Evolutionary conservation across 2,797 vertebrate genomes (phyloP), one percentile per base, ranked within the genome.

Genomic region (Muscicapa comitata): DNA sequence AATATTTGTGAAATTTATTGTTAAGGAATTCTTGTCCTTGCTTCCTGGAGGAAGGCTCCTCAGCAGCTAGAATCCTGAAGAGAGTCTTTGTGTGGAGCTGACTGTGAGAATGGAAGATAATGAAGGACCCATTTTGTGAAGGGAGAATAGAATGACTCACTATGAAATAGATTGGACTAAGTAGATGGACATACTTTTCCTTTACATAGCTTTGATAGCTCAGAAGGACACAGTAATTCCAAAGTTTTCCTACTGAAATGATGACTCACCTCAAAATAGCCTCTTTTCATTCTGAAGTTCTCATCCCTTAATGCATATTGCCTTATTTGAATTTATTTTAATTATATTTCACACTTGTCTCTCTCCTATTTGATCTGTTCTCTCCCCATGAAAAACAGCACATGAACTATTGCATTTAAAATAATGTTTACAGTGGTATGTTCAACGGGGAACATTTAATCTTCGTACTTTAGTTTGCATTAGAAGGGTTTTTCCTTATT

Each of bases 71-170:
- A 40, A 79, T 90, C 59, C 66, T 88, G 21, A 90, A 83, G 31
- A 90, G 37, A n/a, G 25, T 63, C 53, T 93, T 86, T 88, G 61
- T 85, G 17, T 90, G 62, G 78, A 90, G 19, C 21, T 63, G 45
- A 37, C 42, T 91, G 45, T 91, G 88, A 70, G 72, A 93, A 93
- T 71, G 65, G 55, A 93, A 89, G 42, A 85, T 90, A 94, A 94
- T 51, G 75, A 67, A 90, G 28, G 25, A 11, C 25, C 19, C 24
- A 40, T 91, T 95, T 94, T 93, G 14, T 68, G 57, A 79, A 33
- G 35, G 38, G 31, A 87, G 82, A 94, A 88, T 43, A 26, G 61
- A 93, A 85, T 89, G 48, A 88, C 53, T 96, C 43, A 57, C 71
- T 89, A 38, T 76, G 45, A 93, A 90, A 76, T 54, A 76, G 67